Evolutionary conservation across 1,140 invertebrate species (phyloP).

Genomic region (Bombus affinis): DNA sequence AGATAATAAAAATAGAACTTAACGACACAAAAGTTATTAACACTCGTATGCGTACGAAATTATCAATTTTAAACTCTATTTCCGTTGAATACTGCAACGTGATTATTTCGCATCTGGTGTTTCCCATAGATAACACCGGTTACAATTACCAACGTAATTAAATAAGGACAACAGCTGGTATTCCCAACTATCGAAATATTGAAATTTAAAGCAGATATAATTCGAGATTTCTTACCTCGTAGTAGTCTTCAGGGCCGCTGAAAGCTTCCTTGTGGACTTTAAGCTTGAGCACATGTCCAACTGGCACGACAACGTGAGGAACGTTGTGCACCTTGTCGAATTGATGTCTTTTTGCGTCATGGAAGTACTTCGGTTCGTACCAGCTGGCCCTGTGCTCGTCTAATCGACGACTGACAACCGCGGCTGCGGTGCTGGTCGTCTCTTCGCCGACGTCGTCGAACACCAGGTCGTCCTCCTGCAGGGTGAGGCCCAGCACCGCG

Average conservation of each 20-base stretch:
- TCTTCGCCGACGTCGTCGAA: slow-evolving; percentile 79
- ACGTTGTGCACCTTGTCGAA: slow-evolving; percentile 77
- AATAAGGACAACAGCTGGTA: too few species aligned
- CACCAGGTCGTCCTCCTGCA: slow-evolving; percentile 79
- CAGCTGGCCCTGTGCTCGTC: slow-evolving; percentile 31
- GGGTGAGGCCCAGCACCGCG: slow-evolving; percentile 59
- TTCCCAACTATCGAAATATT: too few species aligned
- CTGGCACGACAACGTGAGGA: slow-evolving; percentile 76
- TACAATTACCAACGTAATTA: too few species aligned
- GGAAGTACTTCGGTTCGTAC: slow-evolving; percentile 36
- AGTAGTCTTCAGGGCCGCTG: slow-evolving; percentile 77
- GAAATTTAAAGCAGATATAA: too few species aligned
- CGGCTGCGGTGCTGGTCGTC: slow-evolving; percentile 29
- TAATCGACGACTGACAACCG: slow-evolving; percentile 33
- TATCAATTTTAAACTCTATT: too few species aligned
- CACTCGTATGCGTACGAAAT: too few species aligned
- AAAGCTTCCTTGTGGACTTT: slow-evolving; percentile 81
- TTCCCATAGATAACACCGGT: too few species aligned
- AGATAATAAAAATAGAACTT: too few species aligned
- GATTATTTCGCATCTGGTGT: too few species aligned
- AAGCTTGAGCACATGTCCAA: slow-evolving; percentile 81
- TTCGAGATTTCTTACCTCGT: slow-evolving; percentile 77
- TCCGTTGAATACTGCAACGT: too few species aligned
- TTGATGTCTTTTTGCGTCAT: slow-evolving; percentile 42
- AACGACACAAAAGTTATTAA: too few species aligned